Evolutionary conservation across 37 sponge, comb jelly and placozoan genomes (phyloP), one percentile per base, ranked within the genome.

Genomic region (Mnemiopsis leidyi): DNA sequence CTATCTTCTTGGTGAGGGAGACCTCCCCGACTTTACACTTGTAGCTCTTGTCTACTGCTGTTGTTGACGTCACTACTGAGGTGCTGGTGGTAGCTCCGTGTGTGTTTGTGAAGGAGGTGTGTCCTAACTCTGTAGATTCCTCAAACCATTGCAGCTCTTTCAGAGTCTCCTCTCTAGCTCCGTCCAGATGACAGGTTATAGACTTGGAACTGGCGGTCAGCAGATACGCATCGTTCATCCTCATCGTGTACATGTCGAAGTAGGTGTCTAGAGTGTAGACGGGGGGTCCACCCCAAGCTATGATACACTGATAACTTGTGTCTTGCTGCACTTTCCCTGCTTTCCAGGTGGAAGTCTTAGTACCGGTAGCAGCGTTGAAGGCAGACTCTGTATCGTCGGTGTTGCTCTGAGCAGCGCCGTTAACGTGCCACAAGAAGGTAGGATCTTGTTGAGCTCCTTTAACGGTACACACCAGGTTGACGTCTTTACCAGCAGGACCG

Each of bases 321-420:
- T 71, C 75, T 28, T n/a, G 2, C 5, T 5, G 3, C 3, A 71
- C n/a, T 71, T n/a, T 71, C 20, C 75, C 75, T 71, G 75, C 30
- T 25, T 71, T 71, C 75, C 75, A 71, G 5, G 75, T 71, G 75
- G 75, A 71, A 5, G 75, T 71, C 75, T 71, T 71, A 71, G 75
- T 25, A 7, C 75, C 75, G 26, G 75, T 71, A 18, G 30, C 75
- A 7, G 75, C 20, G 30, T 71, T 71, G 75, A 71, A 71, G 75
- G 75, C 20, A 71, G 30, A 29, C 75, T 71, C 75, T 23, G 75
- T 71, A 25, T 71, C 75, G 30, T n/a, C 75, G 20, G 75, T 71
- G 75, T 71, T 71, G 75, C 20, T 7, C n/a, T 71, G 75, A 71
- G 75, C 25, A 3, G n/a, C 75, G 3, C 75, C 75, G 30, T 71